Base-by-base conservation (phyloP, 2,888 invertebrate genomes). In the Acleris laterana region DNA sequence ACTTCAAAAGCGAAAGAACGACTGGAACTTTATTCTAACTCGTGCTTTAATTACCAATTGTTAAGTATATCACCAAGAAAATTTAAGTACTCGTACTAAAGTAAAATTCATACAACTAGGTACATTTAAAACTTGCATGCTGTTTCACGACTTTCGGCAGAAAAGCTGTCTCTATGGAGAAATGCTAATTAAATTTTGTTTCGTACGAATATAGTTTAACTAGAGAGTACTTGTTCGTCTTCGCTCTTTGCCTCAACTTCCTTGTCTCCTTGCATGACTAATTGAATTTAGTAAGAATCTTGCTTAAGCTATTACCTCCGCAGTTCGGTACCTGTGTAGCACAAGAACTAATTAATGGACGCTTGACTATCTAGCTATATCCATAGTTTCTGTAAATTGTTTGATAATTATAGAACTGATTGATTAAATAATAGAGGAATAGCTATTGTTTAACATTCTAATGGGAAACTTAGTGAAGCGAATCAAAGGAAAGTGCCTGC, bases 111-210 rank as follows among this genome's bases (percentile, higher is more conserved):
- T 5, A 5, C 5, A 5, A 25, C 25, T 25, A 25, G 25, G 6
- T 16, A n/a, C 16, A 46, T 46, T 46, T 17, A 5, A n/a, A 46
- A 59, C 53, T 60, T 49, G 44, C 53, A 55, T 64, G 60, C 48
- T 44, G 44, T 44, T 50, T 53, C 53, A 16, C 53, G 22, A 19
- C 11, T 20, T 49, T 55, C 55, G 49, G 11, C 57, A 55, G 44
- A 9, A 53, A 64, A 55, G 28, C 60, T n/a, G 44, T 60, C 64
- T 52, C 46, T 60, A 50, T 60, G 55, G 50, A 48, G 51, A 25
- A 65, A 65, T 49, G 28, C 55, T 65, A 56, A 65, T 61, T 65
- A 65, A 56, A 61, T 61, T 63, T 60, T 56, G 60, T 65, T 65
- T 61, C 50, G 44, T 65, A 44, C 44, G 60, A 60, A 32, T 61